Conservation (phyloP, 2,113 vertebrate genomes). For the Bubalus kerabau region DNA sequence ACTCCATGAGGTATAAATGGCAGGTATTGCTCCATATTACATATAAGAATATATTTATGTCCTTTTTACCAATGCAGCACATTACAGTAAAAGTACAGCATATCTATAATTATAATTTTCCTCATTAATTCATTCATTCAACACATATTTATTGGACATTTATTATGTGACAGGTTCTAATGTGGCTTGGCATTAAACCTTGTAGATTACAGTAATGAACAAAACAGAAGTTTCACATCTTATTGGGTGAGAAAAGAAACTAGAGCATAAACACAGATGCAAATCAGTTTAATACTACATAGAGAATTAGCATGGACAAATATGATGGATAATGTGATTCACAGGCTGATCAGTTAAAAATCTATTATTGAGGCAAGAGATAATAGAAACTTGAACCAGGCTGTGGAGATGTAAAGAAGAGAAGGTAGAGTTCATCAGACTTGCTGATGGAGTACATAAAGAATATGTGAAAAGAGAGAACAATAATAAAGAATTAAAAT, state of each 20-base stretch:
- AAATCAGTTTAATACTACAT: neutral
- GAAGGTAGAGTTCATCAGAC: neutral
- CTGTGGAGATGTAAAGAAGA: neutral
- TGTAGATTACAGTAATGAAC: neutral
- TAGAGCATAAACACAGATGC: neutral
- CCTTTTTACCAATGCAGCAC: neutral
- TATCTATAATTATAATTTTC: neutral
- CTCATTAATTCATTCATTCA: neutral
- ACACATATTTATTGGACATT: neutral
- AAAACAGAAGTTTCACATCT: neutral
- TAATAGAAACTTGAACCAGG: neutral
- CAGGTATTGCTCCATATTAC: neutral
- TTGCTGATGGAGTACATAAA: neutral
- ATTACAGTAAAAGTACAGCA: neutral
- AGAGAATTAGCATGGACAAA: neutral
- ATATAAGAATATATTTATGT: neutral
- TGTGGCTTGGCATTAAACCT: neutral
- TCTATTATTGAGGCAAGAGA: neutral
- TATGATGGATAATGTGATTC: neutral
- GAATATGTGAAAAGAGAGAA: neutral
- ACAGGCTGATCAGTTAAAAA: neutral
- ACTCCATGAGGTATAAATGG: neutral
- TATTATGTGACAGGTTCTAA: neutral
- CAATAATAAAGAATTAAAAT: neutral
- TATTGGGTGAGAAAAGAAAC: neutral